A percentile compares a stretch with the other conserved stretches of the same genome.
phyloP scores from a whole-genome alignment of 2,888 invertebrate species.

The Oligia latruncula region DNA sequence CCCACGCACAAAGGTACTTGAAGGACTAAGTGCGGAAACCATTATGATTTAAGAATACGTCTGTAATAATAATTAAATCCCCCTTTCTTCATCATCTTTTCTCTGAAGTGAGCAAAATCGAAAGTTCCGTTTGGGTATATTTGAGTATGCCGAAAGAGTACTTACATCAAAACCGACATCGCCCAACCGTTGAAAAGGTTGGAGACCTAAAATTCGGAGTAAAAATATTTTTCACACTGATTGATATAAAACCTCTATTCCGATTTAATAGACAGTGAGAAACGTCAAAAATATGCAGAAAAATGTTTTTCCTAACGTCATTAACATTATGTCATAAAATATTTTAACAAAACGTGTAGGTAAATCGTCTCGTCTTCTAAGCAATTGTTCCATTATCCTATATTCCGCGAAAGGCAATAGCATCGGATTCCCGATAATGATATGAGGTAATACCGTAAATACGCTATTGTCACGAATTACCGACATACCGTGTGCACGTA shows the following conservation, averaged over 20 bases:
- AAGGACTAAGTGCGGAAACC: too few relatives aligned
- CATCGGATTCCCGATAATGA: conserved; percentile 70
- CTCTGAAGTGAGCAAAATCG: too few relatives aligned
- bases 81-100: too few relatives aligned
- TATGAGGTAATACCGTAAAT: conserved; percentile 78
- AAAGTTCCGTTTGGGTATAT: too few relatives aligned
- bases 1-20: too few relatives aligned
- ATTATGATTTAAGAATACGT: too few relatives aligned
- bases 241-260: conserved; percentile 19
- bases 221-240: neutral
- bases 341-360: conserved; percentile 37
- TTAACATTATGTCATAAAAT: conserved; percentile 31
- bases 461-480: conserved; percentile 66
- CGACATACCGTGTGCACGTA: conserved; percentile 65
- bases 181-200: too few relatives aligned
- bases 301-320: conserved; percentile 36
- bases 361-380: conserved; percentile 35
- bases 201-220: neutral
- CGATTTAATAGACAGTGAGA: neutral
- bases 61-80: too few relatives aligned
- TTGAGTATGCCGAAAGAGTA: too few relatives aligned
- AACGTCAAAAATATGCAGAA: conserved; percentile 19
- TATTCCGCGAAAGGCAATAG: conserved; percentile 62
- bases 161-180: too few relatives aligned
- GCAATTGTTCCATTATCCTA: conserved; percentile 55